These are phyloP conservation scores for Octopus bimaculoides DNA, from an alignment of 1,140 invertebrate genomes.

Conservation along the genomic window DNA sequence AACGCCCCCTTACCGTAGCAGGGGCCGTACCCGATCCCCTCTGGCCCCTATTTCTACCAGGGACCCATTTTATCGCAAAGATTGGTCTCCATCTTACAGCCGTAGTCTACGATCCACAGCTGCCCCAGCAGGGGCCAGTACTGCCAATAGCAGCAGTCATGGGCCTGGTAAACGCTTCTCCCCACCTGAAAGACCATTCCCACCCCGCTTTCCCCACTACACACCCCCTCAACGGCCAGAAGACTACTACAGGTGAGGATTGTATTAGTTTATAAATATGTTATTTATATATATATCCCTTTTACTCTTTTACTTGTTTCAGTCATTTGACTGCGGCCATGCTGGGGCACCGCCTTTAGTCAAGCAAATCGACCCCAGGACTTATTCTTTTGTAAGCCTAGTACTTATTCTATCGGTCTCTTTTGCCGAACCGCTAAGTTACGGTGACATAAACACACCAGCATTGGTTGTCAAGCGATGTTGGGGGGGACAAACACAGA, in stretches of 20 bases:
- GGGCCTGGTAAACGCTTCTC: background rate
- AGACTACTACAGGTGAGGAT: background rate
- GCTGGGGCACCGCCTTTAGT: too few relatives aligned
- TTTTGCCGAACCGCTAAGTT: too few relatives aligned
- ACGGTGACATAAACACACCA: too few relatives aligned
- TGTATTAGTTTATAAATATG: too few relatives aligned
- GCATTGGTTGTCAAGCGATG: too few relatives aligned
- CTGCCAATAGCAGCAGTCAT: background rate
- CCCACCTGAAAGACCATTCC: constrained; percentile 3
- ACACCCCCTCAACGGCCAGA: background rate
- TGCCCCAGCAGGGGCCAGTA: too few relatives aligned
- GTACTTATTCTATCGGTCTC: too few relatives aligned
- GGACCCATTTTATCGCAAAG: constrained; percentile 1
- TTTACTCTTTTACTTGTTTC: background rate
- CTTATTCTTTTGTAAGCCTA: too few relatives aligned
- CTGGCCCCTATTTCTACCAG: background rate
- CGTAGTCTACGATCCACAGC: background rate
- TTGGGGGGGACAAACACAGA: too few relatives aligned
- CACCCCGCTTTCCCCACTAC: background rate
- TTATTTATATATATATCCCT: background rate
- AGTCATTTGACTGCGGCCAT: too few relatives aligned
- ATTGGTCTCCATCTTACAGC: background rate
- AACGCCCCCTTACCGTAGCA: background rate
- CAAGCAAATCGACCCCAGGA: too few relatives aligned
- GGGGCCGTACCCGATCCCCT: background rate